Evolutionary conservation across 2,113 vertebrate species (phyloP), one percentile per base, ranked within the genome.

Genomic region (Gila orcuttii): DNA sequence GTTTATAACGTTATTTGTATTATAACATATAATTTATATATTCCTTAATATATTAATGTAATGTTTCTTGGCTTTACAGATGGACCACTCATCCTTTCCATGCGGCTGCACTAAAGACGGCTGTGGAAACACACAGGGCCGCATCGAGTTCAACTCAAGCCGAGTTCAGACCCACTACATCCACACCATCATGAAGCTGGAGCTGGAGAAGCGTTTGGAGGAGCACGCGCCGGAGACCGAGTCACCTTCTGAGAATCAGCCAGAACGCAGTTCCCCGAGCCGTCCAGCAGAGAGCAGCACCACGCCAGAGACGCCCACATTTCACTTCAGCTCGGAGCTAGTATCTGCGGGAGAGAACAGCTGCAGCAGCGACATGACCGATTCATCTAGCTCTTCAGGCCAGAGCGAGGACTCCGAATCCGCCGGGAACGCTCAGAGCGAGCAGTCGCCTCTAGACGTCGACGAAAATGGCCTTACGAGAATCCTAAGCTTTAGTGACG

Each of bases 51-150:
- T 1, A 6, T 39, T 66, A 66, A 81, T 62, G 31, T 42, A 1
- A 50, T 52, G 76, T 62, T 81, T 21, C 6, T 23, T 69, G 86
- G 73, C 8, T 55, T 80, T 6, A 4, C 93, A 99, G 98, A 98
- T 97, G 97, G 98, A 99, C 91, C 98, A 98, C 92, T 97, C 97
- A 1, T 95, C 96, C 0, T 99, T 99, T 91, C 98, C 98, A 11
- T 99, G 98, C 0, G 97, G 98, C 73, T 99, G 98, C 90, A 97
- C 97, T 28, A 96, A 95, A 89, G 97, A 98, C 0, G 96, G 97
- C 86, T 99, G 98, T 0, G 96, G 96, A 82, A 99, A 99, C 93
- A 97, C 93, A 0, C 93, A 96, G 79, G 98, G 98, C 85, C 96
- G 98, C 74, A 96, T 98, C 0, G 97, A 99, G 86, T 99, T 99